A percentile compares a stretch with the other conserved stretches of the same genome.
phyloP scores from a whole-genome alignment of 2,113 vertebrate genomes.

The Lepidiolamprologus cunningtoni region DNA sequence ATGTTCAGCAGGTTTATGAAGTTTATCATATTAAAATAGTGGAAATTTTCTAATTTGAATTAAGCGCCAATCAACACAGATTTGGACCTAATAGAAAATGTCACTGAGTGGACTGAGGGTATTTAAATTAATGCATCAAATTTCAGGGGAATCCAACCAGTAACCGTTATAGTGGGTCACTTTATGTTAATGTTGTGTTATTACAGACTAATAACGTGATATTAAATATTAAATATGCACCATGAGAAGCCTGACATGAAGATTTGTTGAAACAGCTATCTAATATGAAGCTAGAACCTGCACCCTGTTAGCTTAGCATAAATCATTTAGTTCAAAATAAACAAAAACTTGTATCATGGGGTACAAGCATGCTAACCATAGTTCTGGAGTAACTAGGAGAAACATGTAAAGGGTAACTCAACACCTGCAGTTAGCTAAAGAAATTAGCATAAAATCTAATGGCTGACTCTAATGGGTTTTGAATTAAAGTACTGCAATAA shows the following conservation, averaged over 20 bases:
- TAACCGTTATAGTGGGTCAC: neutral
- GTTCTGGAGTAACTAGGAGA: neutral
- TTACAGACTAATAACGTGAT: neutral
- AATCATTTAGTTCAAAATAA: neutral
- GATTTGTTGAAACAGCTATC: neutral
- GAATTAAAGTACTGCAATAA: neutral
- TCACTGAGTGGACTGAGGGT: fast-evolving
- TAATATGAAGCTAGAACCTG: neutral
- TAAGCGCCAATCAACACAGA: neutral
- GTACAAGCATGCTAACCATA: neutral
- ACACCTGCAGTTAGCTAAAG: neutral
- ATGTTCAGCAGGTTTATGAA: neutral
- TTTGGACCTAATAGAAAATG: fast-evolving
- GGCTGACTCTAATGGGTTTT: neutral
- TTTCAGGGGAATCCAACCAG: neutral
- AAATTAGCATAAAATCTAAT: neutral
- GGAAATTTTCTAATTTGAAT: neutral
- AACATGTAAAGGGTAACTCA: neutral
- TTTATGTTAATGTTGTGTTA: neutral
- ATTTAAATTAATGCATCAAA: neutral
- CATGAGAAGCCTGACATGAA: neutral
- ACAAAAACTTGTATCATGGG: neutral
- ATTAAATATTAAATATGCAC: neutral
- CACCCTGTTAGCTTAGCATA: neutral
- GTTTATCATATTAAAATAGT: fast-evolving